Conservation (phyloP, 2,888 invertebrate genomes). For the Eretmocerus hayati region DNA sequence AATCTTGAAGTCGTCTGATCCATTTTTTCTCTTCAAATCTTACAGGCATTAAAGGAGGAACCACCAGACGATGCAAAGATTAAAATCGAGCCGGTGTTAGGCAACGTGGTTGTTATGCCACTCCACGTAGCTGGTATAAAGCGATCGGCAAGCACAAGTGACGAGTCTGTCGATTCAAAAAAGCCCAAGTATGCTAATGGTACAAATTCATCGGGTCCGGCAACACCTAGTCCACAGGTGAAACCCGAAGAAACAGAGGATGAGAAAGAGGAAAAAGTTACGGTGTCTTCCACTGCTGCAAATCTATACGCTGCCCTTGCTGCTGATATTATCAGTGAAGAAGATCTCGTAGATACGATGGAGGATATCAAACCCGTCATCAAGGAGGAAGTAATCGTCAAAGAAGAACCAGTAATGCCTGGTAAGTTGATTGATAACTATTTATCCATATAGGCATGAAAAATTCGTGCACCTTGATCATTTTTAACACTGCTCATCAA, state of each 20-base stretch:
- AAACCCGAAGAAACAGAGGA: conserved; percentile 48
- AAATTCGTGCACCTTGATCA: no score
- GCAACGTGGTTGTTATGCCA: conserved; percentile 39
- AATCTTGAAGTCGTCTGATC: no score
- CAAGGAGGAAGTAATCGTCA: conserved; percentile 29
- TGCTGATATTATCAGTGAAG: conserved; percentile 77
- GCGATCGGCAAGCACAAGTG: conserved; percentile 43
- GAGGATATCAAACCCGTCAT: conserved; percentile 27
- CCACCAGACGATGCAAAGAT: conserved; percentile 29
- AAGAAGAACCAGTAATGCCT: conserved; percentile 24
- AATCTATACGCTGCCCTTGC: conserved; percentile 80
- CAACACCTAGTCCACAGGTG: conserved; percentile 41
- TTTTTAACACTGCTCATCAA: no score
- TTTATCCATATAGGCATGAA: no score
- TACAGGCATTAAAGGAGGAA: no score
- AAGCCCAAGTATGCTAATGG: conserved; percentile 45
- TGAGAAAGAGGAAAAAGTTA: conserved; percentile 51
- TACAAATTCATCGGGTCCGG: conserved; percentile 42
- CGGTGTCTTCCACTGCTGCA: conserved; percentile 75
- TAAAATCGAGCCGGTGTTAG: conserved; percentile 39
- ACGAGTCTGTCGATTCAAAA: conserved; percentile 40
- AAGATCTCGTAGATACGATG: conserved; percentile 50
- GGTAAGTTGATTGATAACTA: conserved; percentile 11
- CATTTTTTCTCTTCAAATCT: no score
- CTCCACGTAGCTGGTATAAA: conserved; percentile 34